These are phyloP conservation scores for Candoia aspera DNA, from an alignment of 2,113 vertebrate species.

Conservation along the genomic window DNA sequence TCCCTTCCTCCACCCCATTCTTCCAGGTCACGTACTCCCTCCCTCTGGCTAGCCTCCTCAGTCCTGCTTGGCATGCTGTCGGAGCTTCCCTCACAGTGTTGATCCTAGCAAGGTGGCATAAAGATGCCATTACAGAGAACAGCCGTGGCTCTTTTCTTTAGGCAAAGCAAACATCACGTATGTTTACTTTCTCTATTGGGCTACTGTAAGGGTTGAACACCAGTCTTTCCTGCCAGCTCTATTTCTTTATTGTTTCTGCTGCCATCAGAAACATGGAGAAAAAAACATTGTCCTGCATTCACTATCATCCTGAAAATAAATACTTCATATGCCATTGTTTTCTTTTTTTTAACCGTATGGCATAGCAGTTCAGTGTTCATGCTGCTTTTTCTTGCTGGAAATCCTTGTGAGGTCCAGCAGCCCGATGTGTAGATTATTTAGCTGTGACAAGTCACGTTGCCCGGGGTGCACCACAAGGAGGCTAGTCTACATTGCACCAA, in stretches of 20 bases:
- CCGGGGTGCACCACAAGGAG: too few relatives aligned
- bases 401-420: too few relatives aligned
- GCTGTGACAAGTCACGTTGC: too few relatives aligned
- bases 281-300: background rate
- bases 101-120: constrained; percentile 29
- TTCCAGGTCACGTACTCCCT: background rate
- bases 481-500: too few relatives aligned
- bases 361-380: too few relatives aligned
- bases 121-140: constrained; percentile 44
- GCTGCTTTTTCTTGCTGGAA: too few relatives aligned
- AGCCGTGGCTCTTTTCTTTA: constrained; percentile 25
- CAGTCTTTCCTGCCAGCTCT: too few relatives aligned
- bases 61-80: constrained; percentile 36
- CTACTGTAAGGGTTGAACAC: background rate
- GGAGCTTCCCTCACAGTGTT: constrained; percentile 9
- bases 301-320: background rate
- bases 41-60: constrained; percentile 22
- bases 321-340: background rate
- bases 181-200: background rate
- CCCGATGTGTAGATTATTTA: too few relatives aligned
- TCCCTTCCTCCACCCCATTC: background rate
- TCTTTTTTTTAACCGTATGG: too few relatives aligned
- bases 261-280: too few relatives aligned
- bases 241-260: background rate
- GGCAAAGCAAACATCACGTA: background rate